Evolutionary conservation across 2,113 vertebrate species (phyloP).

Genomic region (Ivindomyrus marchei): DNA sequence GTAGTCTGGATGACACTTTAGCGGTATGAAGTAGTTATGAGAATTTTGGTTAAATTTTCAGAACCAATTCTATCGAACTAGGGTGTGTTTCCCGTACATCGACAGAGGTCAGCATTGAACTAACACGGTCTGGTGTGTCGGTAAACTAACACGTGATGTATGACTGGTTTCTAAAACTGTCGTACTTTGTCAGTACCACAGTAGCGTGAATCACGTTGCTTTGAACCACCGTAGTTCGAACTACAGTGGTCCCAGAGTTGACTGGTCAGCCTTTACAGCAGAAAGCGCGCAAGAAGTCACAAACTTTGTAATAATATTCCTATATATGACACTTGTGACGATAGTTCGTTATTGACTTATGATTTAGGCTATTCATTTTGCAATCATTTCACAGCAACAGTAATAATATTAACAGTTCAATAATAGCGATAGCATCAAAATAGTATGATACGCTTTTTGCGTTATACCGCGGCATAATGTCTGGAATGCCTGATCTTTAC

Average conservation of each 20-base stretch:
- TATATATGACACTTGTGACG: background rate
- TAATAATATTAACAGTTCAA: too few relatives aligned
- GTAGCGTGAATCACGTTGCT: background rate
- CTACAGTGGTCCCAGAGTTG: too few relatives aligned
- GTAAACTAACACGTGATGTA: background rate
- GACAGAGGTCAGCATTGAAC: background rate
- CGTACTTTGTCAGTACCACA: background rate
- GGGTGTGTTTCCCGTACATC: background rate
- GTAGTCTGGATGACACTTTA: background rate
- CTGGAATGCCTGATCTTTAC: too few relatives aligned
- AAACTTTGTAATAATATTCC: background rate
- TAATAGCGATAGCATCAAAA: too few relatives aligned
- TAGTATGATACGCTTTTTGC: background rate
- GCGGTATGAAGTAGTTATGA: background rate
- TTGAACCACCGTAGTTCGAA: background rate
- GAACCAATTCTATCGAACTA: background rate
- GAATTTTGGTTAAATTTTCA: background rate
- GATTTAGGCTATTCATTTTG: background rate
- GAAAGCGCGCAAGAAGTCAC: background rate
- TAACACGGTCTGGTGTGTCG: background rate
- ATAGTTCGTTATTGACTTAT: background rate
- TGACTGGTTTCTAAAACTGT: background rate
- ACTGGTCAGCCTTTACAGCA: background rate
- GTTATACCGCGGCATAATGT: too few relatives aligned
- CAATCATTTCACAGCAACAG: background rate